These are phyloP conservation scores for Taenioides sp. DNA, from an alignment of 2,797 vertebrate species.

Conservation along the genomic window DNA sequence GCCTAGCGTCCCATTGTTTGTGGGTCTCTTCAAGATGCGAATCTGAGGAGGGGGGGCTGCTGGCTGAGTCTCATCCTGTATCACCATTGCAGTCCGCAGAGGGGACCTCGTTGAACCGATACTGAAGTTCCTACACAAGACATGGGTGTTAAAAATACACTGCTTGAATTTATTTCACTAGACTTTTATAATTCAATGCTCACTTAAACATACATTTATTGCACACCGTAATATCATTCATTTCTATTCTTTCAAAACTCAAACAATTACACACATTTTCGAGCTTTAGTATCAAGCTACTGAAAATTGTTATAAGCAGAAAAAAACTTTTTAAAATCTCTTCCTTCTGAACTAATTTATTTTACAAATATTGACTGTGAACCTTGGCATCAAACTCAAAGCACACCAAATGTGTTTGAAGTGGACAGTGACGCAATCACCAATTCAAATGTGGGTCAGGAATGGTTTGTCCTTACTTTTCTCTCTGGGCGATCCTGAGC, in stretches of 20 bases:
- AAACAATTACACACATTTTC: not conserved
- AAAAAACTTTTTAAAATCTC: not conserved
- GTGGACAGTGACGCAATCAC: not conserved
- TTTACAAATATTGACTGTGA: not conserved
- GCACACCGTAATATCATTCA: too few species aligned
- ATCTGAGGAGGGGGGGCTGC: conserved; percentile 91
- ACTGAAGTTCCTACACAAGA: conserved; percentile 81
- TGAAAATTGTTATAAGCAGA: not conserved
- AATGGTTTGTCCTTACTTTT: conserved; percentile 78
- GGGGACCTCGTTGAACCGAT: conserved; percentile 76
- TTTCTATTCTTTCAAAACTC: too few species aligned
- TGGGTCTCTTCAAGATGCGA: conserved; percentile 94
- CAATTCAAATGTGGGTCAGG: conserved; percentile 2
- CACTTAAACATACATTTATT: not conserved
- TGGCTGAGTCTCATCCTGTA: conserved; percentile 92
- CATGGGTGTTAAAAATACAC: not conserved
- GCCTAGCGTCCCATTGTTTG: conserved; percentile 88
- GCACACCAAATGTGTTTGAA: not conserved
- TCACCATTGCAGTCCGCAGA: conserved; percentile 88
- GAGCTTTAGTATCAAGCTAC: not conserved
- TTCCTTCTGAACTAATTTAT: not conserved
- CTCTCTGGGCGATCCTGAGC: conserved; percentile 91
- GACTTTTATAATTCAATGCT: not conserved
- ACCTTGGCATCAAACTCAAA: not conserved
- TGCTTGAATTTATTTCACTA: not conserved